Evolutionary conservation across 2,113 vertebrate species (phyloP).

Genomic region (Ariopsis seemanni): DNA sequence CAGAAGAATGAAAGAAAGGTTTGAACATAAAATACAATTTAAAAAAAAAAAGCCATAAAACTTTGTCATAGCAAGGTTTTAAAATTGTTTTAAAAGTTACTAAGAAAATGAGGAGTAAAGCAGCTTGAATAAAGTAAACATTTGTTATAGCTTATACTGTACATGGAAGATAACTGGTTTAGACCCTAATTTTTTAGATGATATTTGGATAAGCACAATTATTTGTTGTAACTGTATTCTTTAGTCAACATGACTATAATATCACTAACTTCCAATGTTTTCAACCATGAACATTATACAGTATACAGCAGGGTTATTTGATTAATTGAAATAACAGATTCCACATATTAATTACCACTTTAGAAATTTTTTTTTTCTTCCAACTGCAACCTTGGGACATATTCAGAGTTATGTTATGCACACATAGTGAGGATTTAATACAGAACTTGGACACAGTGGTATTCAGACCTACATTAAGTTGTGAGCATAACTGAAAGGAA

Average conservation of each 20-base stretch:
- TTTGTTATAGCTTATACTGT: neutral
- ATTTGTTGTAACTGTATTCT: neutral
- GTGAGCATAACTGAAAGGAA: neutral
- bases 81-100: neutral
- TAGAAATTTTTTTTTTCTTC: too few relatives aligned
- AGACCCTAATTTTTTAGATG: neutral
- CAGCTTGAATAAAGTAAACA: neutral
- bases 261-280: neutral
- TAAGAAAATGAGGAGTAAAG: neutral
- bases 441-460: neutral
- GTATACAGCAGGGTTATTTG: neutral
- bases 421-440: neutral
- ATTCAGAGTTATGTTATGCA: neutral
- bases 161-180: neutral
- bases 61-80: conserved; percentile 24
- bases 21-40: conserved; percentile 16
- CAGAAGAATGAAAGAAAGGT: neutral
- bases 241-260: neutral
- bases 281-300: neutral
- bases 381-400: neutral
- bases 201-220: neutral
- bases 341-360: neutral
- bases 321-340: neutral
- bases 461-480: neutral
- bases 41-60: conserved; percentile 16